Percentiles rank a stretch among this genome's conserved stretches.
phyloP scores from a whole-genome alignment of 2,888 invertebrate genomes.

The Cephus pulcher region DNA sequence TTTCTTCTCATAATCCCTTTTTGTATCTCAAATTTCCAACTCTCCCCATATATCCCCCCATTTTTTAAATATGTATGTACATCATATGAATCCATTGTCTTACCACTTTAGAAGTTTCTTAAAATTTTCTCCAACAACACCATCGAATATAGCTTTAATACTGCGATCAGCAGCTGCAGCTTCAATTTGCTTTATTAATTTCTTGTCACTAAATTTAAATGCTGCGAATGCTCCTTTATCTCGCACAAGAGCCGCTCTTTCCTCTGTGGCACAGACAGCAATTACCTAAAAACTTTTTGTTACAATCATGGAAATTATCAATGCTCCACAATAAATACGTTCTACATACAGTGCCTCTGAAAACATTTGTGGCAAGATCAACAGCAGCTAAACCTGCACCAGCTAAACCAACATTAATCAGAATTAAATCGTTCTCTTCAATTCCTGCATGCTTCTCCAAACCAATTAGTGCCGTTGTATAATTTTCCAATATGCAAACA shows the following conservation, averaged over 20 bases:
- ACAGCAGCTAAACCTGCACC: constrained; percentile 75
- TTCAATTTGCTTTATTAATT: constrained; percentile 69
- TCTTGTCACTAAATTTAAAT: constrained; percentile 71
- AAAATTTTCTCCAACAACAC: constrained; percentile 73
- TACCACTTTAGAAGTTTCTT: constrained; percentile 72
- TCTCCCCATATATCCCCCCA: neutral
- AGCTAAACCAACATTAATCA: constrained; percentile 75
- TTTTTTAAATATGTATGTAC: neutral
- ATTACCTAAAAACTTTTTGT: constrained; percentile 69
- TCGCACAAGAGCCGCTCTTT: constrained; percentile 70
- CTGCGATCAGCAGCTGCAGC: constrained; percentile 72
- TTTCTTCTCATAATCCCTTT: neutral
- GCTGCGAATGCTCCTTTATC: constrained; percentile 75
- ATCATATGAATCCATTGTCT: constrained; percentile 27
- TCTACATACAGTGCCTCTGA: constrained; percentile 71
- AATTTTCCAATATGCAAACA: constrained; percentile 72
- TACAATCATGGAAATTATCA: neutral
- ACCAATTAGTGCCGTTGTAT: constrained; percentile 75
- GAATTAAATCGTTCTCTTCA: constrained; percentile 70
- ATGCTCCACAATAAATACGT: neutral
- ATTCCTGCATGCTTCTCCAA: constrained; percentile 70
- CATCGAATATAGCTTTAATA: constrained; percentile 75
- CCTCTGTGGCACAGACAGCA: constrained; percentile 75
- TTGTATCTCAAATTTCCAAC: neutral
- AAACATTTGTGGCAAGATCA: constrained; percentile 77